These are phyloP conservation scores for Circaetus cinerascens DNA, from an alignment of 2,113 vertebrate genomes.

Conservation along the genomic window DNA sequence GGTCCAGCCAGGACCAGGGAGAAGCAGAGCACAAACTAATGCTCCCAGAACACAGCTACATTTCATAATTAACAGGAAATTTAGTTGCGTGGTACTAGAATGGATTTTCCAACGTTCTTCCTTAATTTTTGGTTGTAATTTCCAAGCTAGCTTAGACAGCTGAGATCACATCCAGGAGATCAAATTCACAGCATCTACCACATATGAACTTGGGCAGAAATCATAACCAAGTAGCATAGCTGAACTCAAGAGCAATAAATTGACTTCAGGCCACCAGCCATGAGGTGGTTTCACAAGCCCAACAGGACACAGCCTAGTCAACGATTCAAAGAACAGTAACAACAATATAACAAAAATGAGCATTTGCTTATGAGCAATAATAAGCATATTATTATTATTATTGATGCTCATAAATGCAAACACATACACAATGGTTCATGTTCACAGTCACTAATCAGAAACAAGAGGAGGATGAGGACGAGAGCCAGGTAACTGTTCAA, in stretches of 20 bases:
- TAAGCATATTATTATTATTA: not conserved
- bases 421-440: fast-evolving
- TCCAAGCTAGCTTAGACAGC: not conserved
- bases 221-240: fast-evolving
- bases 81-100: not conserved
- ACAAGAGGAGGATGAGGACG: not conserved
- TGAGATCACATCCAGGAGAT: not conserved
- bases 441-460: not conserved
- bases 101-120: not conserved
- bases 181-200: not conserved
- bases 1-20: not conserved
- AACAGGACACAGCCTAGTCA: not conserved
- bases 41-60: not conserved
- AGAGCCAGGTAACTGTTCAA: not conserved
- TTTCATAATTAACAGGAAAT: not conserved
- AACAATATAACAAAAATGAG: not conserved
- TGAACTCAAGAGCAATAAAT: not conserved
- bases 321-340: not conserved
- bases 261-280: not conserved
- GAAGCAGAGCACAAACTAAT: not conserved
- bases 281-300: not conserved
- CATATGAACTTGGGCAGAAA: not conserved
- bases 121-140: not conserved
- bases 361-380: not conserved
- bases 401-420: not conserved